These are phyloP conservation scores for Sebastes steindachneri DNA, from an alignment of 2,797 vertebrate species.

Conservation along the genomic window DNA sequence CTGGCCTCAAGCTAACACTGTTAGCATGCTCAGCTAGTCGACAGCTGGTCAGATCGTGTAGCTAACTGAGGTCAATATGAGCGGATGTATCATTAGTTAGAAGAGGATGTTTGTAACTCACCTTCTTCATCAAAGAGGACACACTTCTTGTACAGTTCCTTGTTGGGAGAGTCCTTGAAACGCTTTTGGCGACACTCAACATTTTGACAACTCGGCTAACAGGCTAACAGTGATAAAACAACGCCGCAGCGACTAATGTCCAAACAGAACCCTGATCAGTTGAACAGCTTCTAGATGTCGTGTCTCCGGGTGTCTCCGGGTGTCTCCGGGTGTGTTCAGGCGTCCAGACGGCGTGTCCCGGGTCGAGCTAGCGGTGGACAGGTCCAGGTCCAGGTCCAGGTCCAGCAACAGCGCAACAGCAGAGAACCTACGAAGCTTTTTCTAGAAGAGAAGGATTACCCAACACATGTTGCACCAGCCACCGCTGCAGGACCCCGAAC, in stretches of 20 bases:
- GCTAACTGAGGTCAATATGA: accelerated
- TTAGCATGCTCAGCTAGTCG: slow-evolving; percentile 42
- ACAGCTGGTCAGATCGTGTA: not conserved
- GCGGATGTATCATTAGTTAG: accelerated
- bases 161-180: slow-evolving; percentile 70
- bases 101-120: slow-evolving; percentile 10
- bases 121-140: slow-evolving; percentile 78
- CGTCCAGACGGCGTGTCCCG: not conserved
- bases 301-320: not conserved
- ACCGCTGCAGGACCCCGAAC: slow-evolving; percentile 52
- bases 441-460: slow-evolving; percentile 78
- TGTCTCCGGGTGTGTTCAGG: too few species aligned
- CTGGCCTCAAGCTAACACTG: slow-evolving; percentile 18
- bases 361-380: accelerated
- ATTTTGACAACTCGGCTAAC: slow-evolving; percentile 58
- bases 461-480: slow-evolving; percentile 78
- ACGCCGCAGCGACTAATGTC: not conserved
- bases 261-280: not conserved
- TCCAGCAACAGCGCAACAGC: too few species aligned
- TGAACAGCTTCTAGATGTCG: too few species aligned
- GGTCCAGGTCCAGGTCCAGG: too few species aligned
- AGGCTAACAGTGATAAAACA: not conserved
- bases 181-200: slow-evolving; percentile 72
- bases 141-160: slow-evolving; percentile 44
- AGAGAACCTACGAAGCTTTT: slow-evolving; percentile 36